These are phyloP conservation scores for Phoxinus phoxinus DNA, from an alignment of 2,113 vertebrate species.

Conservation along the genomic window DNA sequence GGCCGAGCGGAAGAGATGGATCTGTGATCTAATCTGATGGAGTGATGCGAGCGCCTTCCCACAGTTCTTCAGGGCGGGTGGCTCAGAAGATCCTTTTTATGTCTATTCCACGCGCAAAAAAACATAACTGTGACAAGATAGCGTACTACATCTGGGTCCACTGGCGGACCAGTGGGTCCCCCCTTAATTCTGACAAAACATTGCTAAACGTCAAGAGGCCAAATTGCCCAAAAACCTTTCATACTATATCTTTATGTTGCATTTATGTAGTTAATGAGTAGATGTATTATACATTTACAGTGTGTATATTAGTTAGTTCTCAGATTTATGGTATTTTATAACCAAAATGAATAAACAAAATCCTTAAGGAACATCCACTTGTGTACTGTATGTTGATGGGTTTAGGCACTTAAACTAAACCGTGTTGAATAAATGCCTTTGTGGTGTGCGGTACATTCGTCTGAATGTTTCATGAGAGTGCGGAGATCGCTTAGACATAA, in stretches of 20 bases:
- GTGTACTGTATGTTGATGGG: conserved; percentile 51
- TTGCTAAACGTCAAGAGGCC: not conserved
- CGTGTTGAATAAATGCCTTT: conserved; percentile 47
- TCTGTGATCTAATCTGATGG: conserved; percentile 79
- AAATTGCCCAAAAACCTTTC: not conserved
- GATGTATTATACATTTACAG: conserved; percentile 53
- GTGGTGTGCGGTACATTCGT: conserved; percentile 56
- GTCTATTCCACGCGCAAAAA: not conserved
- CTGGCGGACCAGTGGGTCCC: not conserved
- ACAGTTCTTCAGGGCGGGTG: conserved; percentile 20
- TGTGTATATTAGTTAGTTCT: not conserved
- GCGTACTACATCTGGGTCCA: not conserved
- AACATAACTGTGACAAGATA: not conserved
- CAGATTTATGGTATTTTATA: not conserved
- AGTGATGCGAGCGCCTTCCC: conserved; percentile 55
- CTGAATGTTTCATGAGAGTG: conserved; percentile 75
- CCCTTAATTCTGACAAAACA: not conserved
- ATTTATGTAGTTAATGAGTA: not conserved
- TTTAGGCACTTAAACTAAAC: conserved; percentile 56
- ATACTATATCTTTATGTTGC: not conserved
- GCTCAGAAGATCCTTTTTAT: not conserved
- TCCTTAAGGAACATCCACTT: no score
- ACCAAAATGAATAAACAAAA: not conserved
- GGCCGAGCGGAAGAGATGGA: conserved; percentile 82
- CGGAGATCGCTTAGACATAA: conserved; percentile 70